These are phyloP conservation scores for Linepithema humile DNA, from an alignment of 1,140 invertebrate genomes.

Conservation along the genomic window DNA sequence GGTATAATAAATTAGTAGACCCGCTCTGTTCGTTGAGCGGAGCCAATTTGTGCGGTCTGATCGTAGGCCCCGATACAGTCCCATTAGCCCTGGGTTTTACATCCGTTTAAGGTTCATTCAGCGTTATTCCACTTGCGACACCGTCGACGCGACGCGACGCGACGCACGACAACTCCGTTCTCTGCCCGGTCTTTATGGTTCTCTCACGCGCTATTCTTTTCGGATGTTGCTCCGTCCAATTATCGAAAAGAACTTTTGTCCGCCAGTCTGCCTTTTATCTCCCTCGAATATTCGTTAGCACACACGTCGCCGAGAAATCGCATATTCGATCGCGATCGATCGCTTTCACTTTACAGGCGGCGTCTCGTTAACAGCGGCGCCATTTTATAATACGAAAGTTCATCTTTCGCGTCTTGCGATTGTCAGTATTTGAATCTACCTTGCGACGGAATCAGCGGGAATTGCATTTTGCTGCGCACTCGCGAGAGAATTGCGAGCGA, in stretches of 20 bases:
- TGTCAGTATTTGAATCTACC: too few relatives aligned
- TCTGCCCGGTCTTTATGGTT: background rate
- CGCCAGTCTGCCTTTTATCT: background rate
- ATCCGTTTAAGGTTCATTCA: slow-evolving; percentile 22
- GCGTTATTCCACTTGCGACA: background rate
- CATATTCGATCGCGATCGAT: background rate
- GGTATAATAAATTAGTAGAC: background rate
- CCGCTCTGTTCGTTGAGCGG: background rate
- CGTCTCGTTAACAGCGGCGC: too few relatives aligned
- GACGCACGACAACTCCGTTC: background rate
- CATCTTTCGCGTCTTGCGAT: too few relatives aligned
- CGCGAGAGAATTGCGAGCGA: too few relatives aligned
- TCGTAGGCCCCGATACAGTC: slow-evolving; percentile 26
- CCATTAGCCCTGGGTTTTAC: slow-evolving; percentile 22
- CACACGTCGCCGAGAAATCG: background rate
- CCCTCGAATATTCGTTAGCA: background rate
- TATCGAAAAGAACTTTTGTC: slow-evolving; percentile 2
- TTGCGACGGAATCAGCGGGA: background rate
- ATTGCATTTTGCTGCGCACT: background rate
- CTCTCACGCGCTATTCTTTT: background rate
- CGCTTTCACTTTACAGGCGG: background rate
- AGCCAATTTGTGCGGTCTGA: slow-evolving; percentile 15
- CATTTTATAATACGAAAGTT: too few relatives aligned
- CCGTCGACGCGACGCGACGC: background rate
- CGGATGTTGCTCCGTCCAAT: background rate